Conservation (phyloP, 2,797 vertebrate species). For the Pipistrellus pygmaeus region DNA sequence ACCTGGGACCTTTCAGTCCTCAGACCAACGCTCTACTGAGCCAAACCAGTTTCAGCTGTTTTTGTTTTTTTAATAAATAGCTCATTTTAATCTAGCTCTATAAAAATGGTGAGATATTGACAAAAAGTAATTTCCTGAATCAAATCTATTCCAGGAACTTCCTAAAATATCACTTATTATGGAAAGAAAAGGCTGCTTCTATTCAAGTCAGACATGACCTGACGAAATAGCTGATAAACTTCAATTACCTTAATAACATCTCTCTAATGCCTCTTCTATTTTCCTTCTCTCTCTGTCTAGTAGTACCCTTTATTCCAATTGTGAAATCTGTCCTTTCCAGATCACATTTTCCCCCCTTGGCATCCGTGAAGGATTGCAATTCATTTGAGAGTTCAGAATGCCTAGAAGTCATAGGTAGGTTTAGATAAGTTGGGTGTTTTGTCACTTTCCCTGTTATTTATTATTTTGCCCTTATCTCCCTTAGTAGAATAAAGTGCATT, state of each 20-base stretch:
- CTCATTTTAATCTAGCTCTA: background rate
- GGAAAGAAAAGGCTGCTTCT: background rate
- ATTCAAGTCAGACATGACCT: background rate
- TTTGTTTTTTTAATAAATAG: background rate
- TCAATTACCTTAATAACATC: background rate
- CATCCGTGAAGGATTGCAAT: slow-evolving; percentile 36
- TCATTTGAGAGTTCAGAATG: slow-evolving; percentile 47
- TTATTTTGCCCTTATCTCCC: slow-evolving; percentile 72
- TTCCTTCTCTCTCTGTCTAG: background rate
- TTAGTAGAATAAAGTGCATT: slow-evolving; percentile 56
- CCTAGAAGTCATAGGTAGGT: slow-evolving; percentile 47
- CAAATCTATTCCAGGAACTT: background rate
- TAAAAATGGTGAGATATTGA: background rate
- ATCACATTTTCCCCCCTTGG: background rate
- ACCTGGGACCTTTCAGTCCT: no score
- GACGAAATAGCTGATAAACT: background rate
- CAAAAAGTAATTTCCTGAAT: background rate
- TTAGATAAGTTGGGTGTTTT: slow-evolving; percentile 63
- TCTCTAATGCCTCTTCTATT: background rate
- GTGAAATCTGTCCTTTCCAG: slow-evolving; percentile 26
- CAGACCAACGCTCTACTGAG: no score
- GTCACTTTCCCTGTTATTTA: slow-evolving; percentile 61
- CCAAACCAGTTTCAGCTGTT: no score
- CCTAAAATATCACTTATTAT: background rate
- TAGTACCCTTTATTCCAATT: slow-evolving; percentile 23